These are phyloP conservation scores for Melinopterus prodromus DNA, from an alignment of 2,888 invertebrate species.

Conservation along the genomic window DNA sequence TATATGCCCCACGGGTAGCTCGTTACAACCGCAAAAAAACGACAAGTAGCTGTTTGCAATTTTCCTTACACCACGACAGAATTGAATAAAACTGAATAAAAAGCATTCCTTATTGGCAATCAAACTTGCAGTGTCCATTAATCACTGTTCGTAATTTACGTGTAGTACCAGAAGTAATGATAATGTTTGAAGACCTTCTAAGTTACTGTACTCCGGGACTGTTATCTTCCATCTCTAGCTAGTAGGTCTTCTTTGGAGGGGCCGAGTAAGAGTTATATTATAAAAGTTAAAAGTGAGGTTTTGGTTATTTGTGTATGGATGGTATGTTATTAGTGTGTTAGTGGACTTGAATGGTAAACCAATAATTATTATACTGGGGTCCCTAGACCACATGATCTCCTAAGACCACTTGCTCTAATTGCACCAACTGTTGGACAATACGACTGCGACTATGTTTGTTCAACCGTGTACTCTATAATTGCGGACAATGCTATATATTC, in stretches of 20 bases:
- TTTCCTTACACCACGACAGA: background rate
- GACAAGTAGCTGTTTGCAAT: background rate
- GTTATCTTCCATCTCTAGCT: no score
- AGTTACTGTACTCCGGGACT: no score
- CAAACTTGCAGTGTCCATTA: background rate
- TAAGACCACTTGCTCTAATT: slow-evolving; percentile 27
- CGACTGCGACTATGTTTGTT: slow-evolving; percentile 11
- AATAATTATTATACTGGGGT: background rate
- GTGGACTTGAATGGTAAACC: background rate
- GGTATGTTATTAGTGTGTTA: background rate
- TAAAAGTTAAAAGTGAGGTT: slow-evolving; percentile 7
- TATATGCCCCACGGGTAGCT: slow-evolving; percentile 12
- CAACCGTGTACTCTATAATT: slow-evolving; percentile 24
- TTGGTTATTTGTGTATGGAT: slow-evolving; percentile 1
- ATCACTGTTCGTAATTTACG: no score
- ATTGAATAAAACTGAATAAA: background rate
- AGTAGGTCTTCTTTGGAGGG: no score
- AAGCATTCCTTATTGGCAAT: background rate
- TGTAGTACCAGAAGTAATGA: no score
- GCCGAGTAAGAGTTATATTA: no score
- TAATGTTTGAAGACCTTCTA: no score
- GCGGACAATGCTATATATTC: slow-evolving; percentile 24
- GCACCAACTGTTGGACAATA: slow-evolving; percentile 27
- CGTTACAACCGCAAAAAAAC: slow-evolving; percentile 4
- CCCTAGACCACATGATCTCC: slow-evolving; percentile 18